A percentile compares a stretch with the other conserved stretches of the same genome.
Conservation (phyloP, 2,888 invertebrate species). For the Abrostola triplasia region DNA sequence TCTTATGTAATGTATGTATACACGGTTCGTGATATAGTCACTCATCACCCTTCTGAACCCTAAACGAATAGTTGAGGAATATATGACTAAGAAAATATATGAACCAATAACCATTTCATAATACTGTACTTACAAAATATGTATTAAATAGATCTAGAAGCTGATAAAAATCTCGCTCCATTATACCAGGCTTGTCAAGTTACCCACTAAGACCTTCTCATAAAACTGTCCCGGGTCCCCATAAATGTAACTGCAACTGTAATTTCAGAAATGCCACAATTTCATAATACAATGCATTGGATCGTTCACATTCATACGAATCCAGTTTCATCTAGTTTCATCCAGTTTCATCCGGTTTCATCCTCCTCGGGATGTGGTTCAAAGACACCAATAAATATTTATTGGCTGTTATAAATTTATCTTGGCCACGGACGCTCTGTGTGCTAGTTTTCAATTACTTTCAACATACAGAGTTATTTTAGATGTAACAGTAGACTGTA, state of each 20-base stretch:
- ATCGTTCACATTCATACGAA: constrained; percentile 50
- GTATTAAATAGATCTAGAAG: too few species aligned
- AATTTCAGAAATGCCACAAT: constrained; percentile 27
- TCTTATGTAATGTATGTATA: too few species aligned
- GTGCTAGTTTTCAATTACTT: constrained; percentile 58
- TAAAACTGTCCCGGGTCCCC: neutral
- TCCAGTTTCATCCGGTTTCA: constrained; percentile 38
- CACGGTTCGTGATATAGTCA: too few species aligned
- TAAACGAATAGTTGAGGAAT: too few species aligned
- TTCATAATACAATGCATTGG: constrained; percentile 56
- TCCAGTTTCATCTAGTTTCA: constrained; percentile 31
- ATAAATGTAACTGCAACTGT: constrained; percentile 26
- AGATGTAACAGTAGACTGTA: neutral
- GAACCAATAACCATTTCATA: too few species aligned
- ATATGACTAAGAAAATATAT: too few species aligned
- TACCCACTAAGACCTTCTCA: neutral
- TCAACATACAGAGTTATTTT: constrained; percentile 21
- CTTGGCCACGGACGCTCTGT: constrained; percentile 29
- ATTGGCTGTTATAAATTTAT: constrained; percentile 61
- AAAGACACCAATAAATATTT: constrained; percentile 68
- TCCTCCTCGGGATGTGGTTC: constrained; percentile 46
- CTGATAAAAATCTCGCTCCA: too few species aligned
- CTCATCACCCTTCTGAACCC: too few species aligned
- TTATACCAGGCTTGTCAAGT: too few species aligned
- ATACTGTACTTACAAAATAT: too few species aligned